Base-by-base conservation (phyloP, 2,797 vertebrate species). In the Enteromius radiatus region DNA sequence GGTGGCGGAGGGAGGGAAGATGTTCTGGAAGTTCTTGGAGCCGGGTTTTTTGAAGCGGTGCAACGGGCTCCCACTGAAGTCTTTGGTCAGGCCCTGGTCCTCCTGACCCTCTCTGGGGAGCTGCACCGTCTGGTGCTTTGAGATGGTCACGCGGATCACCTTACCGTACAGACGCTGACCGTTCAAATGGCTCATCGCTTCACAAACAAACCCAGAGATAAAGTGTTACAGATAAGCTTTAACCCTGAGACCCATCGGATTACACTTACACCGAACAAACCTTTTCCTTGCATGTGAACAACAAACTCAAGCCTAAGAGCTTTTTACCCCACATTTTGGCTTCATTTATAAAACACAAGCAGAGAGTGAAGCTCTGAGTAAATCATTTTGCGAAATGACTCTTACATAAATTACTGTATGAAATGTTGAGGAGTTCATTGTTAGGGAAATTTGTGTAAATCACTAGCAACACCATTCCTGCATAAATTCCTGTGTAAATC, bases 21-120 rank as follows among this genome's bases (percentile, higher is more conserved):
- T 96, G 89, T 97, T 97, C 87, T 95, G 94, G 84, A 96, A 97
- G 84, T 97, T 97, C 89, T 95, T 97, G 71, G 96, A 97, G 31
- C 95, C 95, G 1, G 96, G 95, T 28, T 96, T 96, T 89, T 96
- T 97, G 91, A 97, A 98, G 90, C 97, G 97, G 89, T 98, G 97
- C 81, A 98, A 92, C 78, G 95, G 94, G 83, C 96, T 97, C 86
- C 95, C 95, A 63, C 94, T 95, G 78, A 95, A 98, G 91, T 98
- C 97, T 87, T 94, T 95, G 0, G 97, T 98, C 86, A 98, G 91
- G 19, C 93, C 93, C 84, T 95, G 94, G 85, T 96, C 94, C 28
- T 96, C 95, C 54, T 95, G 94, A 23, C 95, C 96, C 73, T 95
- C 94, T 47, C 90, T 92, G 84, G 96, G 97, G 90, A 98, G 95